Conservation (phyloP, 2,113 vertebrate genomes). For the Tautogolabrus adspersus region DNA sequence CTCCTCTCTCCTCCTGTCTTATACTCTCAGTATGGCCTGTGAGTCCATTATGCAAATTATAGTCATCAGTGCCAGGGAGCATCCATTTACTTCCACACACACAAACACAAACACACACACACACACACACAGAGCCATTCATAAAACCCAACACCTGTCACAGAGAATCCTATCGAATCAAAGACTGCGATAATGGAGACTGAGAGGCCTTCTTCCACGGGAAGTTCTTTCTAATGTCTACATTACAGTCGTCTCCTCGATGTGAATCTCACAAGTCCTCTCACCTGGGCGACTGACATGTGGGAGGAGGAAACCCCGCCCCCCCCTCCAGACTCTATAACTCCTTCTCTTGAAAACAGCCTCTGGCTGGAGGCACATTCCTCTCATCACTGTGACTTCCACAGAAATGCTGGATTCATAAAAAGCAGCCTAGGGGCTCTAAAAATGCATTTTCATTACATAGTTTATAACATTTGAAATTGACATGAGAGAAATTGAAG, state of each 20-base stretch:
- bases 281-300: background rate
- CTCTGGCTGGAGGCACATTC: constrained; percentile 6
- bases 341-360: background rate
- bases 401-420: background rate
- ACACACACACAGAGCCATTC: constrained; percentile 46
- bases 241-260: background rate
- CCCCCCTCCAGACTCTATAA: background rate
- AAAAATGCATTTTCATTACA: background rate
- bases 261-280: constrained; percentile 1
- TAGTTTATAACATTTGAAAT: background rate
- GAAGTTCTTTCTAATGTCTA: background rate
- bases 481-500: background rate
- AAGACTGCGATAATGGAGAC: constrained; percentile 25
- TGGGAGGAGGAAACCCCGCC: background rate
- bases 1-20: background rate
- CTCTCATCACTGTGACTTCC: constrained; percentile 2
- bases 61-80: constrained; percentile 45
- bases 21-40: constrained; percentile 16
- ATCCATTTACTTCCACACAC: constrained; percentile 33
- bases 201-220: background rate
- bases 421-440: background rate
- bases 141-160: constrained; percentile 56
- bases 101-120: constrained; percentile 13
- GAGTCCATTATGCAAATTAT: constrained; percentile 66
- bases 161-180: constrained; percentile 44